phyloP scores from a whole-genome alignment of 2,113 vertebrate species.

The Coturnix japonica region DNA sequence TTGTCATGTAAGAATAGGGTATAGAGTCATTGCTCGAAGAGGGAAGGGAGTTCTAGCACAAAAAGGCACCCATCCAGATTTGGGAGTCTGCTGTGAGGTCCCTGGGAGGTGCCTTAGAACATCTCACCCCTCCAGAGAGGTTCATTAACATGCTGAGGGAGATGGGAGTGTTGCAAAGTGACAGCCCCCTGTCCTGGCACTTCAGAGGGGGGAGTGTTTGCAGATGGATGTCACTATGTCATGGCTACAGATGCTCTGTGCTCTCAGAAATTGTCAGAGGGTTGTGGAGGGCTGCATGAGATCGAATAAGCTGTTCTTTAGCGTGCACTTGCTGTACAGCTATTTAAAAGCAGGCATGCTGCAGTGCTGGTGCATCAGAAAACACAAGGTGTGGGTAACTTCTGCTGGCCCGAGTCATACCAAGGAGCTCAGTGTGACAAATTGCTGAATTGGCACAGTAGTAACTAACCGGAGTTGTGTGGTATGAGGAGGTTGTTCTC shows the following conservation, averaged over 20 bases:
- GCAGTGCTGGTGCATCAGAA: slow-evolving; percentile 7
- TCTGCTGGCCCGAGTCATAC: not conserved
- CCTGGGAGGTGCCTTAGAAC: not conserved
- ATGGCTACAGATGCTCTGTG: rapidly evolving
- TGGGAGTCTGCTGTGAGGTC: not conserved
- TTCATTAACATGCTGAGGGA: not conserved
- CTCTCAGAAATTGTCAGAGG: not conserved
- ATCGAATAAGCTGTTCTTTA: not conserved
- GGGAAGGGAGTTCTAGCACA: not conserved
- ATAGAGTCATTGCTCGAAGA: not conserved
- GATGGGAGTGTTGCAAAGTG: not conserved
- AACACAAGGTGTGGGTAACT: slow-evolving; percentile 16
- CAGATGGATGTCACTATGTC: not conserved
- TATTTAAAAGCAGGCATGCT: slow-evolving; percentile 18
- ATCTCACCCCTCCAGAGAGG: not conserved
- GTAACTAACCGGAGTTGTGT: not conserved
- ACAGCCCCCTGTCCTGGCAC: not conserved
- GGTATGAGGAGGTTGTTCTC: not conserved
- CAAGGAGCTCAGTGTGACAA: not conserved
- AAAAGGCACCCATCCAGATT: not conserved
- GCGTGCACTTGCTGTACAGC: slow-evolving; percentile 32
- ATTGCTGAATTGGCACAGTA: not conserved
- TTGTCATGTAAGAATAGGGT: not conserved
- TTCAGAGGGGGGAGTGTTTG: not conserved
- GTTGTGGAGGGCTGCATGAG: rapidly evolving